A percentile compares a stretch with the other conserved stretches of the same genome.
These are phyloP conservation scores for Eurystomus glaucurus DNA, from an alignment of 2,797 vertebrate genomes.

Conservation along the genomic window DNA sequence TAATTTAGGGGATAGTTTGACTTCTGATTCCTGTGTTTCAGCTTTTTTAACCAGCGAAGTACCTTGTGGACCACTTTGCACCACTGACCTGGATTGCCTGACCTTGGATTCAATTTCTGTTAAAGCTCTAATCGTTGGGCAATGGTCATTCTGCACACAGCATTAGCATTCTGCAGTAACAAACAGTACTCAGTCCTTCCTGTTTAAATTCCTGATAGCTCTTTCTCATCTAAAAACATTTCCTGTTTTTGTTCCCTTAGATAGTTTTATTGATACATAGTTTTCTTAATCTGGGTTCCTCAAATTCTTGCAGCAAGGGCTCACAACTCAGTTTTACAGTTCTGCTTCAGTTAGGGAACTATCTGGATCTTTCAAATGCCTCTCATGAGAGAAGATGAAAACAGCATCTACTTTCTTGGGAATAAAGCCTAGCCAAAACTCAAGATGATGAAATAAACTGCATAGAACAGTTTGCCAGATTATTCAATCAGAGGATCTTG, in stretches of 20 bases:
- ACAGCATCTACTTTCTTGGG: not conserved
- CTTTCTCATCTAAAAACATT: slow-evolving; percentile 58
- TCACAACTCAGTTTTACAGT: not conserved
- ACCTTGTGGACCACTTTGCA: not conserved
- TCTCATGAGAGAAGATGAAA: slow-evolving; percentile 12
- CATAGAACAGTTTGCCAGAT: not conserved
- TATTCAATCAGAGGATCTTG: not conserved
- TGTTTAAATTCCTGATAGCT: slow-evolving; percentile 65
- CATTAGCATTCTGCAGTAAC: not conserved
- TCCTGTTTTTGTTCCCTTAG: slow-evolving; percentile 60
- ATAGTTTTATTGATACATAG: slow-evolving; percentile 22
- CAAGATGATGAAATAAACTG: not conserved
- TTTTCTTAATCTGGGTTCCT: slow-evolving; percentile 49
- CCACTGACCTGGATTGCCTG: not conserved
- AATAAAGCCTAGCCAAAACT: not conserved
- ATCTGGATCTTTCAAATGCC: slow-evolving; percentile 2
- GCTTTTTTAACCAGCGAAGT: not conserved
- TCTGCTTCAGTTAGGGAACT: slow-evolving; percentile 2
- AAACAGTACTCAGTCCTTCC: slow-evolving; percentile 59
- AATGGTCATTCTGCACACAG: not conserved
- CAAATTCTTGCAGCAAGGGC: slow-evolving; percentile 27
- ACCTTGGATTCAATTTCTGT: not conserved
- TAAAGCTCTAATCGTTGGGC: not conserved
- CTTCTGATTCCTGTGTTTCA: not conserved
- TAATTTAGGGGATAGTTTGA: not conserved